Conservation (phyloP, 2,888 invertebrate genomes). For the Chrysodeixis includens region DNA sequence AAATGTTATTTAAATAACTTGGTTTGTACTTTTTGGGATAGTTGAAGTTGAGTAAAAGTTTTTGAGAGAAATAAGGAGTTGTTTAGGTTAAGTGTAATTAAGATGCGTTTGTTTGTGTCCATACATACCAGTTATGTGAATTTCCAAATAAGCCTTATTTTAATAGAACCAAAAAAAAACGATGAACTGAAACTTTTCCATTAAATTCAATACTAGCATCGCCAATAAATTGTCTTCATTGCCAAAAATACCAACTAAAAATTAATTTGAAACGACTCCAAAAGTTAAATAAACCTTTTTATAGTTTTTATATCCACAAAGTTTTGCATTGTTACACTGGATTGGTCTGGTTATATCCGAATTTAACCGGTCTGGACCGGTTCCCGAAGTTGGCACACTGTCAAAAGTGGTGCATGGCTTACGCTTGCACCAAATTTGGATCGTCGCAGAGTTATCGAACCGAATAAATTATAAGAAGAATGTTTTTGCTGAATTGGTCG, state of each 20-base stretch:
- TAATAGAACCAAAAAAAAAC: slow-evolving; percentile 6
- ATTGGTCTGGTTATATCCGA: slow-evolving; percentile 65
- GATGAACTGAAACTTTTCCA: slow-evolving; percentile 23
- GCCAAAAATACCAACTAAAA: slow-evolving; percentile 47
- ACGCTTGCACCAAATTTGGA: slow-evolving; percentile 57
- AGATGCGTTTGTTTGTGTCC: slow-evolving; percentile 9
- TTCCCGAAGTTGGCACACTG: slow-evolving; percentile 69
- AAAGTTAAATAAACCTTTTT: slow-evolving; percentile 59
- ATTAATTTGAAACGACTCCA: slow-evolving; percentile 60
- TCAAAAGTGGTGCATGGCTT: slow-evolving; percentile 69
- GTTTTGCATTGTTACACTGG: slow-evolving; percentile 60
- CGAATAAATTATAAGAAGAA: slow-evolving; percentile 51
- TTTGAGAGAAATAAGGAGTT: slow-evolving; percentile 23
- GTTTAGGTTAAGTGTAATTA: slow-evolving; percentile 6
- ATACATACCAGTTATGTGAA: background rate
- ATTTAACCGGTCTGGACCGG: slow-evolving; percentile 72
- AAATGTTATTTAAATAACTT: slow-evolving; percentile 41
- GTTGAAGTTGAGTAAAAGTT: slow-evolving; percentile 11
- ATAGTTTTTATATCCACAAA: slow-evolving; percentile 56
- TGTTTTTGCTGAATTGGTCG: slow-evolving; percentile 54
- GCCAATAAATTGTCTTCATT: slow-evolving; percentile 44
- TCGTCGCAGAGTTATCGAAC: slow-evolving; percentile 52
- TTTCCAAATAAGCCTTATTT: background rate
- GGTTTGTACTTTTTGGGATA: slow-evolving; percentile 15
- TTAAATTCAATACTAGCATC: slow-evolving; percentile 31